These are phyloP conservation scores for Pterostichus niger DNA, from an alignment of 2,888 invertebrate species.

Conservation along the genomic window DNA sequence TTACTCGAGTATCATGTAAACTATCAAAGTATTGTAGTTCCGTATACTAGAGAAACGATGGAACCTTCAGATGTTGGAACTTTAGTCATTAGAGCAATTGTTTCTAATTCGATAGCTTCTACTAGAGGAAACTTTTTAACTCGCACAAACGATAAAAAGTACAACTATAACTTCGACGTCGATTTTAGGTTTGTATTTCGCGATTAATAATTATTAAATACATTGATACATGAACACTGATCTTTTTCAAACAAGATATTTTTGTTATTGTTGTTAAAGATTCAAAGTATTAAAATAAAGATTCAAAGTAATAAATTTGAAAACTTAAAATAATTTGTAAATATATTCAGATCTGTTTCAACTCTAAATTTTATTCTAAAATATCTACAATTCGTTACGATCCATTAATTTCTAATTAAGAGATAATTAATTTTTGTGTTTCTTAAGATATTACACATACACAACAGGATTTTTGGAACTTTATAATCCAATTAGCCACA, in stretches of 20 bases:
- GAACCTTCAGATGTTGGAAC: conserved; percentile 82
- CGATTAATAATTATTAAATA: neutral
- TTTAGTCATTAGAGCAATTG: conserved; percentile 80
- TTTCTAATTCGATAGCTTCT: conserved; percentile 80
- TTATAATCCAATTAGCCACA: conserved; percentile 83
- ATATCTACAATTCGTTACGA: too few relatives aligned
- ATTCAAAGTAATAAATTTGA: too few relatives aligned
- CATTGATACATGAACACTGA: too few relatives aligned
- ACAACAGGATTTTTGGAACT: conserved; percentile 76
- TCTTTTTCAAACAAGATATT: too few relatives aligned
- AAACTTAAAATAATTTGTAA: too few relatives aligned
- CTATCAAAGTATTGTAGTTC: conserved; percentile 80
- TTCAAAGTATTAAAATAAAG: too few relatives aligned
- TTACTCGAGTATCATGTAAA: conserved; percentile 77
- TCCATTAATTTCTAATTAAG: too few relatives aligned
- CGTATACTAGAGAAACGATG: conserved; percentile 78
- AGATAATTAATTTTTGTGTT: too few relatives aligned
- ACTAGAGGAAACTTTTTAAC: conserved; percentile 85
- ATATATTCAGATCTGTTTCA: too few relatives aligned
- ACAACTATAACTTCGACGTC: conserved; percentile 82
- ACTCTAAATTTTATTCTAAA: too few relatives aligned
- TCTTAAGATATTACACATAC: conserved; percentile 79
- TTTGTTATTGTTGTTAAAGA: too few relatives aligned
- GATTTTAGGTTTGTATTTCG: conserved; percentile 78
- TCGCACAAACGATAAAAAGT: conserved; percentile 78